Evolutionary conservation across 2,797 vertebrate genomes (phyloP).

Genomic region (Cottoperca gobio): DNA sequence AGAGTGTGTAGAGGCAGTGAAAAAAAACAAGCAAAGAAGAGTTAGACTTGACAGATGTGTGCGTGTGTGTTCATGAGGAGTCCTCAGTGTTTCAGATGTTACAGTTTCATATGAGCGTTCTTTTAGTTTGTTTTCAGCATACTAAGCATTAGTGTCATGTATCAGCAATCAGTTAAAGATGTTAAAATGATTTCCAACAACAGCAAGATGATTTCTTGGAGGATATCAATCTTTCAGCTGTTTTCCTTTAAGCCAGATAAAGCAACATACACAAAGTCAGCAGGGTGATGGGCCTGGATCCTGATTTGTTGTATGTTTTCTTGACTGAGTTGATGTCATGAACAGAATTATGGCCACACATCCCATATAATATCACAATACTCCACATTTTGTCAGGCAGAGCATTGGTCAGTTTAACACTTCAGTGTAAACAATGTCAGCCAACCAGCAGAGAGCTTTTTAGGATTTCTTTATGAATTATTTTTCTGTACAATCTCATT

Average conservation of each 20-base stretch:
- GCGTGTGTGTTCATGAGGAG: too few relatives aligned
- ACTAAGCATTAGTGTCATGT: slow-evolving; percentile 4
- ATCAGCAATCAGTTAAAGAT: not conserved
- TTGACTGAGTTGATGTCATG: not conserved
- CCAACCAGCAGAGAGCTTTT: too few relatives aligned
- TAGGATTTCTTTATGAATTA: too few relatives aligned
- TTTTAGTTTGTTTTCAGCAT: too few relatives aligned
- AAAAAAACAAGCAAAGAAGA: too few relatives aligned
- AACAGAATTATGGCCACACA: not conserved
- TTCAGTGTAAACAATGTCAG: not conserved
- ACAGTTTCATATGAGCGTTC: too few relatives aligned
- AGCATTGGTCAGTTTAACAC: not conserved
- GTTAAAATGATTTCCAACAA: not conserved
- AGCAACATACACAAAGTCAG: not conserved
- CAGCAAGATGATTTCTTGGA: not conserved
- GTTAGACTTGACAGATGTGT: too few relatives aligned
- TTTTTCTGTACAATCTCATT: too few relatives aligned
- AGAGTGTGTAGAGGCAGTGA: too few relatives aligned
- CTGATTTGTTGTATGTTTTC: not conserved
- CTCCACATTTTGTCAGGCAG: not conserved
- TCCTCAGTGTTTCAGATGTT: too few relatives aligned
- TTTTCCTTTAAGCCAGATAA: not conserved
- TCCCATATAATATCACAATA: too few relatives aligned
- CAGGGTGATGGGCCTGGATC: not conserved
- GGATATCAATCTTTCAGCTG: not conserved